Evolutionary conservation across 2,888 invertebrate species (phyloP), one percentile per base, ranked within the genome.

Genomic region (Heliconius aoede): DNA sequence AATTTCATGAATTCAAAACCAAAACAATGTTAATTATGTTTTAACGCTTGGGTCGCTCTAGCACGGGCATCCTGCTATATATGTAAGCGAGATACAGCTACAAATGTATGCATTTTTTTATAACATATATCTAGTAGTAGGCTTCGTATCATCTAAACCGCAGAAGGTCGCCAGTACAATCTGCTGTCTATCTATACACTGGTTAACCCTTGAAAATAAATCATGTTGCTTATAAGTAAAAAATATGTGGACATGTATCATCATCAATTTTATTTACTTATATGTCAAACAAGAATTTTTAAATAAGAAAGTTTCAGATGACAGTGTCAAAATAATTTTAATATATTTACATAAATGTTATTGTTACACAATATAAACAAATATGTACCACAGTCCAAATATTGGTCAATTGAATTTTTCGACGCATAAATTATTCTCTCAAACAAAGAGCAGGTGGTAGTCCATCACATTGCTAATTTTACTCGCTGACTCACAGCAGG

Each of bases 401-500:
- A 32, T 32, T 72, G 26, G 40, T 72, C 36, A 60, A 72, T 58
- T 60, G 32, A 51, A 21, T 46, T 30, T n/a, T 51, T 60, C 26
- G 24, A 21, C 72, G 58, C 58, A 72, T 40, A 32, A 36, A 32
- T 40, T 36, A 76, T 32, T 51, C 1, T 26, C 32, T 28, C n/a
- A 51, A 69, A 71, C 76, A 77, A 74, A 60, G 64, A 71, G 77
- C 80, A 80, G 78, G 80, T 79, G 79, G 76, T 75, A 72, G 69
- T 73, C 78, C 81, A 80, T 75, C 79, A 79, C 71, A 76, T 61
- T 71, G 79, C 80, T 82, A 82, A 79, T 80, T 81, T 76, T 78
- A 75, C 65, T 64, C 72, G 40, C 64, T 81, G 82, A 82, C 80
- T 82, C 82, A 82, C 69, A 71, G 71, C 88, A 86, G 85, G 85